Conservation (phyloP, 2,888 invertebrate species). For the Elaeidobius kamerunicus region DNA sequence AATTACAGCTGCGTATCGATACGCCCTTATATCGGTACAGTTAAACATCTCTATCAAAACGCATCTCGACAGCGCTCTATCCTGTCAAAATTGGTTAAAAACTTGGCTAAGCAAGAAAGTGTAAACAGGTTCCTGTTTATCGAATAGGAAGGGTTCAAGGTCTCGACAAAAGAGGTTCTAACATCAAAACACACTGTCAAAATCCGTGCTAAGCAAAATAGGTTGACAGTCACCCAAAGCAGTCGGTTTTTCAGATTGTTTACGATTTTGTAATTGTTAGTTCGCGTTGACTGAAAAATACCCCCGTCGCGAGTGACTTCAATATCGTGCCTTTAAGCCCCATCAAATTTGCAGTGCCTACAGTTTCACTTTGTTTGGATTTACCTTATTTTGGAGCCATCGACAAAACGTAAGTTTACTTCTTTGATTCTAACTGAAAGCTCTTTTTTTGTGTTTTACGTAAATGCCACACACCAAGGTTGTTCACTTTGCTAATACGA, state of each 20-base stretch:
- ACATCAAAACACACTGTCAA: slow-evolving; percentile 16
- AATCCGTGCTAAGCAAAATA: slow-evolving; percentile 14
- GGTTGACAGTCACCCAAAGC: slow-evolving; percentile 21
- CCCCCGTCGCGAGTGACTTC: slow-evolving; percentile 7
- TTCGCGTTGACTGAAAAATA: slow-evolving; percentile 10
- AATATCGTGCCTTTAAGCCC: slow-evolving; percentile 6
- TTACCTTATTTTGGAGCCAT: slow-evolving; percentile 12
- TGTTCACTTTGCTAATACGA: slow-evolving; percentile 7
- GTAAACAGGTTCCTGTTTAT: not conserved
- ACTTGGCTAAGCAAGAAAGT: slow-evolving; percentile 4
- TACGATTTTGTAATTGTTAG: slow-evolving; percentile 22
- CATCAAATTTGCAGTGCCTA: not conserved
- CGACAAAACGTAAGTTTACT: slow-evolving; percentile 18
- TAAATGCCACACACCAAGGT: slow-evolving; percentile 12
- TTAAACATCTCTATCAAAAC: too few relatives aligned
- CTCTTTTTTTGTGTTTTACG: slow-evolving; percentile 2
- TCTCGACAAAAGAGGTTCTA: not conserved
- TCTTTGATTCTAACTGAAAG: slow-evolving; percentile 6
- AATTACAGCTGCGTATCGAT: too few relatives aligned
- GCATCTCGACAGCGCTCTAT: too few relatives aligned
- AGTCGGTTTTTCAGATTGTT: slow-evolving; percentile 27
- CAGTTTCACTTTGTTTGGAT: slow-evolving; percentile 5
- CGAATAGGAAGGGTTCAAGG: not conserved
- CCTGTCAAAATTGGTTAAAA: too few relatives aligned
- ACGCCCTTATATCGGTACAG: too few relatives aligned